Percentiles rank a stretch among this genome's conserved stretches.
Conservation (phyloP, 2,797 vertebrate species). For the Monodelphis domestica region DNA sequence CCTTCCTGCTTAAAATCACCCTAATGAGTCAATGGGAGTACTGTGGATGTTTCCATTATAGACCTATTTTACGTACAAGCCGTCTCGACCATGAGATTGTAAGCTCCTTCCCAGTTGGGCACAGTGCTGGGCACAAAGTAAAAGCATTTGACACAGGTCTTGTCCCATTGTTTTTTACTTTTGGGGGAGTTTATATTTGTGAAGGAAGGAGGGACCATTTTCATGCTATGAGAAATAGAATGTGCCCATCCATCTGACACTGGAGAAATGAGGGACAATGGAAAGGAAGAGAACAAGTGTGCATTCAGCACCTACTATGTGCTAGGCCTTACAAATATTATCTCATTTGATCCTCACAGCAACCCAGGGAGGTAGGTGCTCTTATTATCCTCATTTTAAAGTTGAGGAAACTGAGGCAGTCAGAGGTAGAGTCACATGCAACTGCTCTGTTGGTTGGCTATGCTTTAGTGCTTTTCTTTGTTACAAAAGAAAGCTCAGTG, state of each 20-base stretch:
- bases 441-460: background rate
- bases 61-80: background rate
- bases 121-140: background rate
- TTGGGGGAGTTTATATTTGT: conserved; percentile 34
- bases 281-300: background rate
- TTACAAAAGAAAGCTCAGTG: background rate
- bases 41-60: background rate
- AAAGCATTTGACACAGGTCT: conserved; percentile 21
- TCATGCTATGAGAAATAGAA: background rate
- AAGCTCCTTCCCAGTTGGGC: background rate
- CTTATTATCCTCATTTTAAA: background rate
- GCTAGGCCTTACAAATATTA: background rate
- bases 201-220: background rate
- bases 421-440: background rate
- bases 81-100: background rate
- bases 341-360: background rate
- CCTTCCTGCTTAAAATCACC: background rate
- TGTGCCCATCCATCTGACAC: background rate
- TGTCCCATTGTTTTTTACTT: conserved; percentile 14
- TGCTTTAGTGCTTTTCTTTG: background rate
- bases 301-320: too few species aligned
- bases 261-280: background rate
- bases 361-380: background rate
- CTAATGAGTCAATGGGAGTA: background rate
- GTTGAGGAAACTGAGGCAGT: background rate